Conservation (phyloP, 2,113 vertebrate species). For the Dromiciops gliroides region DNA sequence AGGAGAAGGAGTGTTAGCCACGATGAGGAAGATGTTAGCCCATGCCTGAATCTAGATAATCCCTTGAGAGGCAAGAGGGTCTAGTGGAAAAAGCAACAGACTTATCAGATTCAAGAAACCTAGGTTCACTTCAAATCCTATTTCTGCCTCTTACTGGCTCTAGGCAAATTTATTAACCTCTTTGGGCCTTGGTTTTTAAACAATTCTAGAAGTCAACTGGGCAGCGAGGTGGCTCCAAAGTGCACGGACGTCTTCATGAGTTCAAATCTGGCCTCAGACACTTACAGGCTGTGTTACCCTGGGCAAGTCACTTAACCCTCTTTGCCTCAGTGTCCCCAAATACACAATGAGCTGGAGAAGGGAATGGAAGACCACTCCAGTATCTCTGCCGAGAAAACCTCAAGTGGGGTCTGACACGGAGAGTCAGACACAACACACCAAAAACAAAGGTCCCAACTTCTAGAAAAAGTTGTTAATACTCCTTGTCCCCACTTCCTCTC, state of each 20-base stretch:
- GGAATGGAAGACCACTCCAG: too few relatives aligned
- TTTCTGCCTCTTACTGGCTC: background rate
- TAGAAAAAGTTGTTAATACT: background rate
- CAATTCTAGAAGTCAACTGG: background rate
- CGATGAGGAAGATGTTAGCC: background rate
- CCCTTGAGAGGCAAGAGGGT: background rate
- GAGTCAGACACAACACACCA: too few relatives aligned
- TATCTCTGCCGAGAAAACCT: too few relatives aligned
- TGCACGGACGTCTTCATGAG: background rate
- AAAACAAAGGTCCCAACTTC: background rate
- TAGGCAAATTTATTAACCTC: background rate
- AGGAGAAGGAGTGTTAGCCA: background rate
- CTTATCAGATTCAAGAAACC: background rate
- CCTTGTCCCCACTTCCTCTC: background rate
- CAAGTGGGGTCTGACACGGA: too few relatives aligned
- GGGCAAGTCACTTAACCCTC: too few relatives aligned
- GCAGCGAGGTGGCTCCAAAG: background rate
- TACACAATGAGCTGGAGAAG: too few relatives aligned
- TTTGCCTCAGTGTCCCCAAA: too few relatives aligned
- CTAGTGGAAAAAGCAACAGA: background rate
- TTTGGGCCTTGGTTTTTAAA: background rate
- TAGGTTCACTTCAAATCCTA: background rate
- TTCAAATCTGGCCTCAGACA: background rate
- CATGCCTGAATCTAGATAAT: background rate
- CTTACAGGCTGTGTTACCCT: too few relatives aligned